phyloP scores from a whole-genome alignment of 2,797 vertebrate genomes.

The Hippopotamyrus pictus region DNA sequence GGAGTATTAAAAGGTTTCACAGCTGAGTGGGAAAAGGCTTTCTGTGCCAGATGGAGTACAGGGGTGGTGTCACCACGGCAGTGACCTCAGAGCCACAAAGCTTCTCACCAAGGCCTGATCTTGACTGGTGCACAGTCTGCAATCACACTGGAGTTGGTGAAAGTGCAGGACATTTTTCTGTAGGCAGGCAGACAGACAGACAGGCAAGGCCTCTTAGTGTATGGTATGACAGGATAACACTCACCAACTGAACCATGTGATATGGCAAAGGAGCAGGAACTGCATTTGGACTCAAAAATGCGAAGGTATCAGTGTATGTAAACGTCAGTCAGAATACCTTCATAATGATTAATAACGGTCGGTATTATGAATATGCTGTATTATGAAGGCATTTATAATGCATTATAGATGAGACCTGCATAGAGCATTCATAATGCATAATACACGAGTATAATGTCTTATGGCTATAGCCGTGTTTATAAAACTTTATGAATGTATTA shows the following conservation, averaged over 20 bases:
- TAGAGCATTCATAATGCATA: too few relatives aligned
- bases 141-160: conserved; percentile 41
- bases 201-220: conserved; percentile 1
- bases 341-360: too few relatives aligned
- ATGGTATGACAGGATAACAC: background rate
- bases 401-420: too few relatives aligned
- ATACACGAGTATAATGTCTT: too few relatives aligned
- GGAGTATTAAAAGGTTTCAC: background rate
- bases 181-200: conserved; percentile 27
- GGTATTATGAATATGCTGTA: too few relatives aligned
- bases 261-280: background rate
- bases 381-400: too few relatives aligned
- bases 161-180: conserved; percentile 30
- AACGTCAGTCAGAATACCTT: background rate
- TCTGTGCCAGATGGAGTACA: background rate
- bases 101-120: conserved; percentile 35
- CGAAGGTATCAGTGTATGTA: background rate
- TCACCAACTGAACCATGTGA: background rate
- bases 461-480: too few relatives aligned
- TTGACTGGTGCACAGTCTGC: conserved; percentile 29
- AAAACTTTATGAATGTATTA: too few relatives aligned
- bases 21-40: background rate
- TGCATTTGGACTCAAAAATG: background rate
- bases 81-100: background rate
- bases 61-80: background rate